Evolutionary conservation across 1,140 invertebrate genomes (phyloP), one percentile per base, ranked within the genome.

Genomic region (Antheraea pernyi): DNA sequence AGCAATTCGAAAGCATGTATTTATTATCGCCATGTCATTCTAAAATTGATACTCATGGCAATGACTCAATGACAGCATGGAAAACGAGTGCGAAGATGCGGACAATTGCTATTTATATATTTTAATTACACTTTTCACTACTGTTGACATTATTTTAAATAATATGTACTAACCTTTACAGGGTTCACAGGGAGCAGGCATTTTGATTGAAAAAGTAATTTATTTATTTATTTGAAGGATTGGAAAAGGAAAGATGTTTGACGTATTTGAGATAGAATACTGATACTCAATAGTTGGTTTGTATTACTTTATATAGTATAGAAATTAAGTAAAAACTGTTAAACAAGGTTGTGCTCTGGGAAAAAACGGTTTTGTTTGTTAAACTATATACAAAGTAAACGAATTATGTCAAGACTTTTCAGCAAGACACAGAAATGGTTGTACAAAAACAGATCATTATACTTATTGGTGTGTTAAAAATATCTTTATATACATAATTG

Each of bases 141-240:
- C 22, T 30, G 22, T 30, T 30, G 22, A 13, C 4, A 53, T 53
- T 53, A 16, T 0, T 53, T 61, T 9, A 13, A 19, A 42, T 3
- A 58, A 66, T 19, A 9, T 30, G n/a, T 36, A 16, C 73, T 81
- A 81, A 89, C 87, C 87, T 84, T 88, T 89, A 74, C 85, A 86
- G 18, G 83, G 79, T 74, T 89, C 87, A 71, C 78, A 82, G 13
- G 86, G 87, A 19, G 84, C 81, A 73, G 87, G 87, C 87, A 89
- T 89, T 68, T 79, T 87, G 74, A 0, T 65, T 42, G 36, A 19
- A 53, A 16, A 10, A 6, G 16, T 6, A 53, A 53, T 53, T n/a
- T n/a, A n/a, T n/a, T n/a, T n/a, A n/a, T n/a, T n/a, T n/a, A n/a
- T n/a, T 7, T 16, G 46, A 53, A 6, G 46, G 10, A 16, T 5